A percentile compares a stretch with the other conserved stretches of the same genome.
These are phyloP conservation scores for Tiliqua scincoides DNA, from an alignment of 2,113 vertebrate species.

Conservation along the genomic window DNA sequence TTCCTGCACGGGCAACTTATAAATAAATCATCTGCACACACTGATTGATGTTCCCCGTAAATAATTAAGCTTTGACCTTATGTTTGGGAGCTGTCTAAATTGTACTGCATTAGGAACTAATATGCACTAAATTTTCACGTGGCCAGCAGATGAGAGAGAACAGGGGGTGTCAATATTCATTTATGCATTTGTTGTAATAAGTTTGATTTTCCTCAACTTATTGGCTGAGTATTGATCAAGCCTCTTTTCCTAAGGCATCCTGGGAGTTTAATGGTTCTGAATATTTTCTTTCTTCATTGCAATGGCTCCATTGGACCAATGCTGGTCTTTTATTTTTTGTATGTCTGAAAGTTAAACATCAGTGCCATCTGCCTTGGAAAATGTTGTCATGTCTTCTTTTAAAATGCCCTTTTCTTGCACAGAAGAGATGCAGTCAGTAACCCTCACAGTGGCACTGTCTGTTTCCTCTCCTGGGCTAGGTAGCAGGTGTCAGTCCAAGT, in stretches of 20 bases:
- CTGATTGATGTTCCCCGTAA: conserved; percentile 76
- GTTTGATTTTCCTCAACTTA: conserved; percentile 56
- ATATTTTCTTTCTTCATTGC: conserved; percentile 10
- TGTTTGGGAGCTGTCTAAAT: conserved; percentile 76
- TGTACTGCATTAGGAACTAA: conserved; percentile 64
- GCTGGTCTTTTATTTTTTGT: conserved; percentile 23
- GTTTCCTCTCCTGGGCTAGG: conserved; percentile 31
- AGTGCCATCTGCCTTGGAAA: not conserved
- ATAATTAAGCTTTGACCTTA: conserved; percentile 83
- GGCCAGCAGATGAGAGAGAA: conserved; percentile 46
- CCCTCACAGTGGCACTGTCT: not conserved
- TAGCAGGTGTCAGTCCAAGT: conserved; percentile 70
- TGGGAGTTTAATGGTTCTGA: conserved; percentile 42
- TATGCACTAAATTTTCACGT: conserved; percentile 39
- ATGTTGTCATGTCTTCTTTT: conserved; percentile 11
- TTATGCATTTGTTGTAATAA: conserved; percentile 40
- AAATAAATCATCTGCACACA: conserved; percentile 70
- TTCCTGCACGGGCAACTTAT: conserved; percentile 61
- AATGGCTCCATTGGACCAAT: conserved; percentile 33
- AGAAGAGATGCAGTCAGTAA: not conserved
- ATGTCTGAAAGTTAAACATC: not conserved
- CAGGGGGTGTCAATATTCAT: conserved; percentile 26
- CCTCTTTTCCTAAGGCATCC: conserved; percentile 21
- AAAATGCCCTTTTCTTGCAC: fast-evolving
- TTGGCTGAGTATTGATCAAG: conserved; percentile 40